Evolutionary conservation across 92 coral and sea anemone species (phyloP).

Genomic region (Diadumene lineata): DNA sequence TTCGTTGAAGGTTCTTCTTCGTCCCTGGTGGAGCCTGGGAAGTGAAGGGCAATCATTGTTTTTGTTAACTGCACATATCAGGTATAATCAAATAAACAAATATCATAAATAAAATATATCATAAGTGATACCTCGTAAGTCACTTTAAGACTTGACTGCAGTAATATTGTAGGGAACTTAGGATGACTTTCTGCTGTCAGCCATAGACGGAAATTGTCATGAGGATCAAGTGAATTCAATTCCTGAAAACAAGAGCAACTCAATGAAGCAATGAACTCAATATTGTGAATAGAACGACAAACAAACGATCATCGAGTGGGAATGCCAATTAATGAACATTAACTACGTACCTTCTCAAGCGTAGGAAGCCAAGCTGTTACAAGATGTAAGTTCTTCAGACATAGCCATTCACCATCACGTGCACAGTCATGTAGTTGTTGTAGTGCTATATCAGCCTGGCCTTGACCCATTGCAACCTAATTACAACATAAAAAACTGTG

Average conservation of each 20-base stretch:
- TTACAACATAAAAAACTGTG: neutral
- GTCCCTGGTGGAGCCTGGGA: constrained; percentile 96
- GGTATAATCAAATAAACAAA: too few species aligned
- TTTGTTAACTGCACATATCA: too few species aligned
- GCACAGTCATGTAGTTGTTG: constrained; percentile 97
- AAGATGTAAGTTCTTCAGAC: constrained; percentile 95
- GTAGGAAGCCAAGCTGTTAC: constrained; percentile 97
- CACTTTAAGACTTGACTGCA: constrained; percentile 93
- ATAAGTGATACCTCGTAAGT: constrained; percentile 81
- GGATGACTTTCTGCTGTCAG: constrained; percentile 96
- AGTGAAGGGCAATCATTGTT: too few species aligned
- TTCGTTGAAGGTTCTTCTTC: constrained; percentile 95
- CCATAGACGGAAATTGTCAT: constrained; percentile 97
- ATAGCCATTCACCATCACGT: constrained; percentile 97
- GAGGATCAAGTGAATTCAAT: constrained; percentile 89
- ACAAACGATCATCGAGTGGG: too few species aligned
- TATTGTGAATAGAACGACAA: too few species aligned
- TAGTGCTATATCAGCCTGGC: constrained; percentile 97
- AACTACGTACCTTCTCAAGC: constrained; percentile 74
- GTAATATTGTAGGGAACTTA: constrained; percentile 92
- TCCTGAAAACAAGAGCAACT: constrained; percentile 51
- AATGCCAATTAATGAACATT: neutral
- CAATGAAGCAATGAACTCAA: too few species aligned
- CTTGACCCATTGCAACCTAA: constrained; percentile 99
- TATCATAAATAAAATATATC: too few species aligned